Base-by-base conservation (phyloP, 2,888 invertebrate species). In the Leptinotarsa rubiginosa region DNA sequence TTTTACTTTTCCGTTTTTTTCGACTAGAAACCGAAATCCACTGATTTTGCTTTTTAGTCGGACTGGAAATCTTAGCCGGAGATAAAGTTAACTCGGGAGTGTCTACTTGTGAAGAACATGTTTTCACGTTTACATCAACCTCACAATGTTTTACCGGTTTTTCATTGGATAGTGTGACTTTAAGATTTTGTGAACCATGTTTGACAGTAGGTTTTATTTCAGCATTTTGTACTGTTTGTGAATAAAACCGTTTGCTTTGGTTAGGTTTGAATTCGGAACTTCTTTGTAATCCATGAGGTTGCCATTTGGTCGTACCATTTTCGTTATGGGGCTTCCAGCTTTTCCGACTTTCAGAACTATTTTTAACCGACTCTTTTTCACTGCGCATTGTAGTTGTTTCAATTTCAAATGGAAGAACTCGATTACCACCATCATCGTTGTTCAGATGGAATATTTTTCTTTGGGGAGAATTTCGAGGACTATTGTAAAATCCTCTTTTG, bases 21-120 rank as follows among this genome's bases (percentile, higher is more conserved):
- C 85, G 82, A 73, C 78, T 87, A 4, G 86, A 86, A 4, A 88
- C 88, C 0, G 87, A 83, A 54, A 88, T 87, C 88, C 88, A 88
- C 78, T 86, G 84, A 72, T 83, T 83, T 25, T 81, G 75, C 65
- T 79, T 77, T 5, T 54, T 70, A 25, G 54, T 22, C 7, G 54
- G 47, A 15, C 18, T 54, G n/a, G 25, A 22, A 31, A n/a, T 18
- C 65, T 72, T 75, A 4, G 66, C 49, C 10, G 71, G 52, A 2
- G 70, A 41, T 16, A 15, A 52, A 50, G 22, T 31, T 16, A 54
- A 62, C 41, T 70, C 59, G 59, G 47, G 13, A 66, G 67, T 31
- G 31, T 75, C 70, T 31, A 64, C 65, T 59, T 71, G 68, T 52
- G 70, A 49, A 54, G 62, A 50, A 59, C 66, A 50, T 12, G 47